A percentile compares a stretch with the other conserved stretches of the same genome.
Conservation (phyloP, 2,113 vertebrate species). For the Galemys pyrenaicus region DNA sequence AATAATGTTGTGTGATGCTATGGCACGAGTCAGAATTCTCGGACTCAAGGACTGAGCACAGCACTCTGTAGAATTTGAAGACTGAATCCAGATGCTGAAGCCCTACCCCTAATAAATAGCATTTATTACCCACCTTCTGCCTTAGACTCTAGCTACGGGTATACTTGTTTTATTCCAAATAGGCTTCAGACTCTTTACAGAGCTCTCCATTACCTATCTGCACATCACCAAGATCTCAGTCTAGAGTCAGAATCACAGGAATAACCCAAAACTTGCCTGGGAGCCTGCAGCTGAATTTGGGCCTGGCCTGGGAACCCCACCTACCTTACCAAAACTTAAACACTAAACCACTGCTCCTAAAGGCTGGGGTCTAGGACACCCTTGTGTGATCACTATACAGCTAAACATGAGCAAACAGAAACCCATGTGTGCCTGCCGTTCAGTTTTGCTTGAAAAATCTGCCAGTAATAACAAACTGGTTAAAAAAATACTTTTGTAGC, state of each 20-base stretch:
- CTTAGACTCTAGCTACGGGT: background rate
- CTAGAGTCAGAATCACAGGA: background rate
- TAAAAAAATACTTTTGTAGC: background rate
- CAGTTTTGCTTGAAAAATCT: background rate
- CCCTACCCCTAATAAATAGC: background rate
- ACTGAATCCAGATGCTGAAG: background rate
- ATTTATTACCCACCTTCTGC: background rate
- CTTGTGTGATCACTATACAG: background rate
- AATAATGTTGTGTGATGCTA: background rate
- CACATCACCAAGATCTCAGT: background rate
- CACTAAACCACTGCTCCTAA: accelerated
- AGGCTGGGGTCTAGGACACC: background rate
- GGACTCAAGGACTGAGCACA: background rate
- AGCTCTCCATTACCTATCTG: background rate
- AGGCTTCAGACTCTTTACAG: background rate
- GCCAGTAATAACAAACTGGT: background rate
- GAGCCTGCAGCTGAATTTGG: background rate
- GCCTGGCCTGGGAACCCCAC: background rate
- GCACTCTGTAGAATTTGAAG: background rate
- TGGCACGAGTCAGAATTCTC: background rate
- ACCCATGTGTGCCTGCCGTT: background rate
- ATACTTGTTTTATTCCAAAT: background rate
- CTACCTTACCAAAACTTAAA: background rate
- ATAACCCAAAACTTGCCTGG: background rate
- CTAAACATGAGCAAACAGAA: background rate